Conservation (phyloP, 2,113 vertebrate genomes). For the Oncorhynchus nerka region DNA sequence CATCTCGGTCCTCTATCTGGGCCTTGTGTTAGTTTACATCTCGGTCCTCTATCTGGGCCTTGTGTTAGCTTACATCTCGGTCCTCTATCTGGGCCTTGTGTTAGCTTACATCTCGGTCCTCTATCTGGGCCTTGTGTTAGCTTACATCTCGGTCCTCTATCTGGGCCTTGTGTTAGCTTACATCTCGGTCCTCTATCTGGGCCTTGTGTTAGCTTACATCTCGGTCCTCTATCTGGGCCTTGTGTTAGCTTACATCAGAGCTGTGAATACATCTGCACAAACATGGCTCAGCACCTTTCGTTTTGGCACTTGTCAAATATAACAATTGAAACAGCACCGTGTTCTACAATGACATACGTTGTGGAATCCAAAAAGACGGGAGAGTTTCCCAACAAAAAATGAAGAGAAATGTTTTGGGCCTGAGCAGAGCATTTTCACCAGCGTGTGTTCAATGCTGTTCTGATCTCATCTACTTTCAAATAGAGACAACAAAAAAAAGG, state of each 20-base stretch:
- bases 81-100: not conserved
- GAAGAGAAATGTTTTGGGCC: not conserved
- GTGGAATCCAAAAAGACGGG: not conserved
- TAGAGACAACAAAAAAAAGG: slow-evolving; percentile 23
- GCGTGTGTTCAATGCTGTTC: not conserved
- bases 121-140: too few relatives aligned
- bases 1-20: slow-evolving; percentile 5
- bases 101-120: too few relatives aligned
- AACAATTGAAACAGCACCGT: not conserved
- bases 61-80: too few relatives aligned
- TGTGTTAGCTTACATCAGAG: slow-evolving; percentile 31
- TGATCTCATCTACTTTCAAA: not conserved
- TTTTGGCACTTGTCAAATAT: slow-evolving; percentile 10
- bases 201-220: too few relatives aligned
- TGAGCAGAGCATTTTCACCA: not conserved
- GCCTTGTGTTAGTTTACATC: too few relatives aligned
- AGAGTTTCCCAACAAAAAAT: not conserved
- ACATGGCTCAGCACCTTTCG: slow-evolving; percentile 51
- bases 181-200: not conserved
- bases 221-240: slow-evolving; percentile 2
- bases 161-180: too few relatives aligned
- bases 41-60: not conserved
- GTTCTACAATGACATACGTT: not conserved
- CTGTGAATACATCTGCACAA: slow-evolving; percentile 48
- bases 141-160: slow-evolving; percentile 4